Percentiles rank a stretch among this genome's conserved stretches.
phyloP scores from a whole-genome alignment of 1,140 invertebrate species.

The Drosophila erecta region DNA sequence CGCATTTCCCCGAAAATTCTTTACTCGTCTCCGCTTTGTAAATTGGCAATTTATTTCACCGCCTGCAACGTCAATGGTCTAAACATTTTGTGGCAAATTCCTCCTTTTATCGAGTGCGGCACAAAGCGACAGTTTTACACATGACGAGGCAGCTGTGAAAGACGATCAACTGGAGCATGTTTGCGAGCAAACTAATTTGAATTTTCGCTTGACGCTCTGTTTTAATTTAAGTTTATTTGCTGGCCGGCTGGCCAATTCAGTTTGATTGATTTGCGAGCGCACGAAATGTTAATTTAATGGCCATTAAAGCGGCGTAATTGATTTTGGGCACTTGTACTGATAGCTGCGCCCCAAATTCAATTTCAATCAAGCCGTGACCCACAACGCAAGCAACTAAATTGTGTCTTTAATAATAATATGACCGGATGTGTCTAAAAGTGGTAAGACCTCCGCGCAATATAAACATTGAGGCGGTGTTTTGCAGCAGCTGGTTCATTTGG shows the following conservation, averaged over 20 bases:
- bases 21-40: constrained; percentile 45
- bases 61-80: constrained; percentile 57
- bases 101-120: constrained; percentile 49
- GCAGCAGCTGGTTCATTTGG: constrained; percentile 32
- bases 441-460: constrained; percentile 4
- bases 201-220: constrained; percentile 23
- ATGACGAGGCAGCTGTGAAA: constrained; percentile 43
- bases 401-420: too few species aligned
- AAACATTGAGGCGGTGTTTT: constrained; percentile 3
- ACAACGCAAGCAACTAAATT: too few species aligned
- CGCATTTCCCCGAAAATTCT: constrained; percentile 48
- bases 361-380: too few species aligned
- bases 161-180: constrained; percentile 23
- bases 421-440: background rate
- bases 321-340: background rate
- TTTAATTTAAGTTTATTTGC: constrained; percentile 53
- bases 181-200: constrained; percentile 50
- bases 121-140: constrained; percentile 56
- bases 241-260: constrained; percentile 24
- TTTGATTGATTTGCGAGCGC: constrained; percentile 12
- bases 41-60: constrained; percentile 77
- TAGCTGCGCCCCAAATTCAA: too few species aligned
- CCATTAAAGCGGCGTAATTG: constrained; percentile 22
- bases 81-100: constrained; percentile 59
- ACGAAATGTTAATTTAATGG: constrained; percentile 21